Evolutionary conservation across 1,140 invertebrate genomes (phyloP), one percentile per base, ranked within the genome.

Genomic region (Subanguina moxae): DNA sequence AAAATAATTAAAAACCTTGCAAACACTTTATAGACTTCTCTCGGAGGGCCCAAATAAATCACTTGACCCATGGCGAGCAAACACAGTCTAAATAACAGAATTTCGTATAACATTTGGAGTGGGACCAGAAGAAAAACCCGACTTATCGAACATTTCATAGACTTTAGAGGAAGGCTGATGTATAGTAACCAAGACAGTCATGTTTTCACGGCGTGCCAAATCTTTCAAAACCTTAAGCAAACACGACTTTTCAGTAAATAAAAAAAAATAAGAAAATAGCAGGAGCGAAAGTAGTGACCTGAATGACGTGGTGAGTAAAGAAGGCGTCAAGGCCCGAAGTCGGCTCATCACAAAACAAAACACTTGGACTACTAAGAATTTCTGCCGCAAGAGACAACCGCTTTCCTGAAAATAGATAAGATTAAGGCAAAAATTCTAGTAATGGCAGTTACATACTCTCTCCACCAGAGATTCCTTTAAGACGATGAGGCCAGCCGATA

Each of bases 301-400:
- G 88, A n/a, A 90, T 87, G 0, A 91, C 88, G 21, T 88, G 71
- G 57, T 87, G 88, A 0, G 93, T 93, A 78, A 93, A 94, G 76
- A 88, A 93, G 0, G 93, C 91, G 83, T 97, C 94, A 48, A 96
- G 83, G 87, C 94, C 87, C 21, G 85, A 94, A 0, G 94, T 97
- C 1, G 94, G 93, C 82, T 97, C 94, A 82, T 98, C 94, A 83
- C 93, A 96, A 80, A 97, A 93, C 87, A 97, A 88, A 43, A 98
- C 84, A 0, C 91, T 89, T 1, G 94, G 94, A 85, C 96, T 90
- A 0, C 92, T 97, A 21, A 97, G 85, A 23, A 95, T 85, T 86
- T 97, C 94, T 0, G 91, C 91, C 30, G 93, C 94, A 84, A 97
- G 95, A 0, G 93, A 90, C n/a, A 97, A 84, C 73, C 94, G 87